Conservation (phyloP, 2,888 invertebrate genomes). For the Tribolium freemani region DNA sequence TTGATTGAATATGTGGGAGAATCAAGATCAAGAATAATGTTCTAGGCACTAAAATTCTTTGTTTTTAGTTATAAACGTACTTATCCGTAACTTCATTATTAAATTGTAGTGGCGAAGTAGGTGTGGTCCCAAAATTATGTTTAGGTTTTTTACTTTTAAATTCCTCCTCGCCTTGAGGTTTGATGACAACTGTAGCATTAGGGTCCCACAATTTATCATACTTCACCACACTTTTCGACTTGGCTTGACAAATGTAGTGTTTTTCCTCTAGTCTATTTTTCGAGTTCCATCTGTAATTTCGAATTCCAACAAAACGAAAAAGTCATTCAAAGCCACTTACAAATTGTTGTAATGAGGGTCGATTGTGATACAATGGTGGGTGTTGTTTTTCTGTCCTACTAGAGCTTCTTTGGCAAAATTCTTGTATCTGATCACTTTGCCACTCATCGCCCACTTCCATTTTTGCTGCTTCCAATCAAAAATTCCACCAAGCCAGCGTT, state of each 20-base stretch:
- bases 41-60: too few relatives aligned
- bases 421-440: constrained; percentile 77
- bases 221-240: constrained; percentile 63
- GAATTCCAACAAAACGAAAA: background rate
- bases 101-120: background rate
- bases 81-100: constrained; percentile 18
- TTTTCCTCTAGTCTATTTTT: constrained; percentile 73
- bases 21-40: background rate
- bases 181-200: constrained; percentile 36
- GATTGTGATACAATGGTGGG: constrained; percentile 72
- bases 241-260: constrained; percentile 78
- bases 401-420: constrained; percentile 75
- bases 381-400: background rate
- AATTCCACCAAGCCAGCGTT: constrained; percentile 76
- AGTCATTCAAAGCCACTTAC: constrained; percentile 47
- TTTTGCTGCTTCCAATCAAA: constrained; percentile 75
- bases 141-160: background rate
- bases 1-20: too few relatives aligned
- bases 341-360: constrained; percentile 69
- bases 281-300: constrained; percentile 74
- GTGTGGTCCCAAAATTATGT: background rate
- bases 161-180: background rate
- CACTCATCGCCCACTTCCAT: constrained; percentile 83
- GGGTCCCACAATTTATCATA: constrained; percentile 7
- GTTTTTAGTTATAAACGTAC: constrained; percentile 8